A percentile compares a stretch with the other conserved stretches of the same genome.
Conservation (phyloP, 1,140 invertebrate genomes). For the Pemphigus obesinymphae region DNA sequence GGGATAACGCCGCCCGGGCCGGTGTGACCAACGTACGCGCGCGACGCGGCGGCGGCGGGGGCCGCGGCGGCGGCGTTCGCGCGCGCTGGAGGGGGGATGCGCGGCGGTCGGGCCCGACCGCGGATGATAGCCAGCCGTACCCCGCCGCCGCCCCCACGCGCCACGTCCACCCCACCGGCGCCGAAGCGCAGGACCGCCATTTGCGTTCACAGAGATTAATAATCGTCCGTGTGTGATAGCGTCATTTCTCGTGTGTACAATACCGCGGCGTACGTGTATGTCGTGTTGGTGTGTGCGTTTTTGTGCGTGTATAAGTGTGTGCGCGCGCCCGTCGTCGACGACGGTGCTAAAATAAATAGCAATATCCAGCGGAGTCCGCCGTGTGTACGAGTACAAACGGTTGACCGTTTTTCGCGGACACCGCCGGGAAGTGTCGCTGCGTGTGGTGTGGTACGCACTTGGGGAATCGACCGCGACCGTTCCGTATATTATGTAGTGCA, state of each 20-base stretch:
- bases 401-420: too few species aligned
- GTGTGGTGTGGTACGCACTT: too few species aligned
- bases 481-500: constrained; percentile 5
- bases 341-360: too few species aligned
- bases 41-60: background rate
- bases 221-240: constrained; percentile 40
- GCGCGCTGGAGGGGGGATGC: background rate
- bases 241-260: constrained; percentile 34
- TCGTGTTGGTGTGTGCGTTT: too few species aligned
- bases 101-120: constrained; percentile 8
- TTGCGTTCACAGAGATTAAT: constrained; percentile 37
- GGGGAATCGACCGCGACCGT: background rate
- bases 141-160: background rate
- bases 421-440: too few species aligned
- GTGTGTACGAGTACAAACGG: too few species aligned
- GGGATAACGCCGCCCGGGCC: background rate
- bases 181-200: constrained; percentile 20
- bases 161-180: background rate
- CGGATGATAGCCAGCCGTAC: constrained; percentile 10
- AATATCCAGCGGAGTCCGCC: too few species aligned
- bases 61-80: background rate
- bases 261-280: background rate
- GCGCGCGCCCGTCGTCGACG: background rate
- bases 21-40: background rate
- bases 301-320: background rate